Evolutionary conservation across 2,113 vertebrate genomes (phyloP).

Genomic region (Hypocryptadius cinnamomeus): DNA sequence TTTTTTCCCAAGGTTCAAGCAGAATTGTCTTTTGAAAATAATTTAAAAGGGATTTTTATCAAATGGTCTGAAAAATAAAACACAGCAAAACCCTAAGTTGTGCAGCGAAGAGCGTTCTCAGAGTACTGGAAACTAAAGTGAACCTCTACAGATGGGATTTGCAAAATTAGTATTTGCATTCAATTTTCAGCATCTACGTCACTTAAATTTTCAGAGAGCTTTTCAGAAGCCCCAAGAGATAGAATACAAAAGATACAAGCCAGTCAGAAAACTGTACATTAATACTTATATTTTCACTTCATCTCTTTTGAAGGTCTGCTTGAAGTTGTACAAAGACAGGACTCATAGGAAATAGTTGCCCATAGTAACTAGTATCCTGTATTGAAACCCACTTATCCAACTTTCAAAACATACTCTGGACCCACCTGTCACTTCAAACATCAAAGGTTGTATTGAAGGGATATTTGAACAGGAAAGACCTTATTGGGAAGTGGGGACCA

Average conservation of each 20-base stretch:
- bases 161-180: slow-evolving; percentile 19
- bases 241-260: neutral
- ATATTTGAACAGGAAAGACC: neutral
- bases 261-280: neutral
- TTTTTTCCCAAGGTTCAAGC: neutral
- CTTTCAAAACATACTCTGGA: neutral
- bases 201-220: slow-evolving; percentile 3
- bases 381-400: neutral
- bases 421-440: neutral
- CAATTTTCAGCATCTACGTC: neutral
- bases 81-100: neutral
- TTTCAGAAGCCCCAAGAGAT: neutral
- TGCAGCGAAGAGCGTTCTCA: neutral
- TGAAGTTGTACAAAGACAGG: neutral
- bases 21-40: neutral
- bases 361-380: neutral
- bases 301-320: neutral
- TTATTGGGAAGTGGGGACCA: neutral
- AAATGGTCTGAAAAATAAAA: neutral
- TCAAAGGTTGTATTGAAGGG: neutral
- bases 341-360: neutral
- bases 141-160: neutral
- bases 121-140: neutral
- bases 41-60: neutral
- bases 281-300: neutral